Percentiles rank a stretch among this genome's conserved stretches.
Evolutionary conservation across 2,888 invertebrate species (phyloP).

Genomic region (Acleris literana): DNA sequence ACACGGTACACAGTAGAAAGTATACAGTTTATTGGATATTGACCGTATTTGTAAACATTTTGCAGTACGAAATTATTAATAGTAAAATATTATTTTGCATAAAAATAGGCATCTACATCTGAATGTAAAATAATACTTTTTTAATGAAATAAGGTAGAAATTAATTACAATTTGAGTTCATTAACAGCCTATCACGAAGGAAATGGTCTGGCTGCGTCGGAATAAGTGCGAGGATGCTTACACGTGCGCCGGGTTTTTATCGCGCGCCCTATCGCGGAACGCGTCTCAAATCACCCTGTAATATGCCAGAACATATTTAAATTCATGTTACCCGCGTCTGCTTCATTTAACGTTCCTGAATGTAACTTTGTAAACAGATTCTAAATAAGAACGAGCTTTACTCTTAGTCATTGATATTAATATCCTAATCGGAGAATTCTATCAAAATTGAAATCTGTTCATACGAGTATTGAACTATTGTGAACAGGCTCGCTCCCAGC

Average conservation of each 20-base stretch:
- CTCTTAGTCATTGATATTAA: no score
- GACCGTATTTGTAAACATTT: no score
- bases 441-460: no score
- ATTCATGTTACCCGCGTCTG: slow-evolving; percentile 41
- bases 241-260: slow-evolving; percentile 39
- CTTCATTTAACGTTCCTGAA: slow-evolving; percentile 21
- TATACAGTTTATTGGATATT: not conserved
- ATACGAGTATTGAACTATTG: no score
- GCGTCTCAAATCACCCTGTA: slow-evolving; percentile 46
- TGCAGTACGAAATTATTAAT: no score
- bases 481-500: no score
- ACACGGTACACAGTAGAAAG: not conserved
- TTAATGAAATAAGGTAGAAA: not conserved
- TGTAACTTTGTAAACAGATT: slow-evolving; percentile 7
- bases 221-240: slow-evolving; percentile 40
- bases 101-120: no score
- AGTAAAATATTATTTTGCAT: no score
- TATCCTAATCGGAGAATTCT: no score
- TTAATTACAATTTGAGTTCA: slow-evolving; percentile 9
- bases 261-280: slow-evolving; percentile 44
- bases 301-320: slow-evolving; percentile 45
- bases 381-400: slow-evolving; percentile 8
- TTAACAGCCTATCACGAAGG: slow-evolving; percentile 12
- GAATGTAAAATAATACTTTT: no score
- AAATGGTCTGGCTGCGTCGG: slow-evolving; percentile 36